Base-by-base conservation (phyloP, 2,888 invertebrate species). In the Mythimna lalbum region DNA sequence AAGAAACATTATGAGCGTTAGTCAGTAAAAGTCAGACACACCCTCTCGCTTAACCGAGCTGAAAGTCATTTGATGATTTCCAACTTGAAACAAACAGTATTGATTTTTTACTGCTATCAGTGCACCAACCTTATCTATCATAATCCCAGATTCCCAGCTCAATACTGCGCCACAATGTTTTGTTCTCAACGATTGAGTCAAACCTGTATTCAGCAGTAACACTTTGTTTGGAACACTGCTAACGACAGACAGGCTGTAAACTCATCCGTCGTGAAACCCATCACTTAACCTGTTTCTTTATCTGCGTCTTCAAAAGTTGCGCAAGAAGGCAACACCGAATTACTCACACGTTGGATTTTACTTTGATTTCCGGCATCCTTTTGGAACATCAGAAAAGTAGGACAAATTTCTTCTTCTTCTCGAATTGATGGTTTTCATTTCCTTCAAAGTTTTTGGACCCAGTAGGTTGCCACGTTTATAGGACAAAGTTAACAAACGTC, bases 211-310 rank as follows among this genome's bases (percentile, higher is more conserved):
- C 39, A 47, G 53, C 53, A 50, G 33, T 67, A 47, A 62, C 33
- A 62, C 52, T 72, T 60, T 50, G 39, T 63, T 67, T 50, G 21
- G 52, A 67, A 76, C 57, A 57, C 43, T 69, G 33, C 36, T 60
- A 66, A 78, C 33, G 69, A 64, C 65, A 63, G 59, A 61, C 69
- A 69, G 73, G 73, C 70, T 69, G 65, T 63, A 61, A 80, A 81
- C 65, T 66, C 69, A 67, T 66, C 73, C 50, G 31, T 49, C 66
- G 49, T n/a, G 43, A 71, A 23, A 27, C 50, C 33, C 68, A 81
- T 81, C 61, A 63, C 69, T 77, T 66, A 69, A 78, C 78, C 79
- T 69, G 73, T 78, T 78, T 31, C 63, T 53, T 63, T 73, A 43
- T 69, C 36, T 73, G 60, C 60, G 50, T 66, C 65, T 60, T 78